These are phyloP conservation scores for Aproaerema taeniolella DNA, from an alignment of 2,888 invertebrate genomes.

Conservation along the genomic window DNA sequence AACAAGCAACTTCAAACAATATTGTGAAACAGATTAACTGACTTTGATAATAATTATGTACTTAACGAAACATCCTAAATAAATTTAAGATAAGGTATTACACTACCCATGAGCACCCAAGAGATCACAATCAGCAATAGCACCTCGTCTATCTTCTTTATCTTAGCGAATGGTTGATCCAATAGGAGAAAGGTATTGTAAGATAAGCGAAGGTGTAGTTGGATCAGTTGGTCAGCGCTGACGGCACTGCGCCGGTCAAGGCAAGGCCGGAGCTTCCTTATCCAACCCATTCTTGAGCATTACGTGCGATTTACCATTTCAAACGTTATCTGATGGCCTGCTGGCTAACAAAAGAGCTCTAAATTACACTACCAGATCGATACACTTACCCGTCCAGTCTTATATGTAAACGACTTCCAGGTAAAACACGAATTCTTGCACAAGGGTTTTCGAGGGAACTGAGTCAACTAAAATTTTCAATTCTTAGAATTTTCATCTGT, in stretches of 20 bases:
- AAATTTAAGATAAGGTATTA: too few relatives aligned
- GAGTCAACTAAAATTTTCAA: constrained; percentile 3
- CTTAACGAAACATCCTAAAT: too few relatives aligned
- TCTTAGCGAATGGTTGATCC: constrained; percentile 2
- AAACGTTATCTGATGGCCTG: constrained; percentile 65
- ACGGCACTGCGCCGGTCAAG: constrained; percentile 41
- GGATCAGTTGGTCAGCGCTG: constrained; percentile 25
- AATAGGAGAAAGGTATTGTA: too few relatives aligned
- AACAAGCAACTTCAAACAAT: too few relatives aligned
- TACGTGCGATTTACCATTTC: constrained; percentile 67
- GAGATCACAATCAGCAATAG: not conserved
- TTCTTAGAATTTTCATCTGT: too few relatives aligned
- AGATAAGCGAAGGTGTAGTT: too few relatives aligned
- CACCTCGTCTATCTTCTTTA: constrained; percentile 1
- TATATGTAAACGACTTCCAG: constrained; percentile 11
- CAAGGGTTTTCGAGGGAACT: too few relatives aligned
- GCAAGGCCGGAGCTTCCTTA: constrained; percentile 41
- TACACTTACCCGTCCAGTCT: constrained; percentile 34
- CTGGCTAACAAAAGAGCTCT: constrained; percentile 52
- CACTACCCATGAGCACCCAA: too few relatives aligned
- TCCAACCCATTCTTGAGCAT: constrained; percentile 53
- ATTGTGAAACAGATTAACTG: too few relatives aligned
- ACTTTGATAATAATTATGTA: too few relatives aligned
- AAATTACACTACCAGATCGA: constrained; percentile 55
- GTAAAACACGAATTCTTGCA: constrained; percentile 7